These are phyloP conservation scores for Phyllotreta striolata DNA, from an alignment of 2,888 invertebrate genomes.

Conservation along the genomic window DNA sequence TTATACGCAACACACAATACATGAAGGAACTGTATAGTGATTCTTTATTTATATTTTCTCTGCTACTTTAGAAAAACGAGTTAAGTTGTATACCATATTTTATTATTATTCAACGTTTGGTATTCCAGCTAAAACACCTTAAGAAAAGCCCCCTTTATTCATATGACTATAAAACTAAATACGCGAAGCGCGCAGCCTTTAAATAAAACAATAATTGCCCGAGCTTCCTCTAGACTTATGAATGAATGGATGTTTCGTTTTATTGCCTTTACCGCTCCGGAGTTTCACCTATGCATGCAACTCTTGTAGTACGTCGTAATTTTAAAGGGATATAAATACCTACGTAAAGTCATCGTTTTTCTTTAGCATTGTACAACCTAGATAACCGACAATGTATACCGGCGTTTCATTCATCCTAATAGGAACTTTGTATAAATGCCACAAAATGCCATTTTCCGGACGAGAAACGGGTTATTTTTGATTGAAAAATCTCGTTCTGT, in stretches of 20 bases:
- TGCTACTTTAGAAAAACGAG: no score
- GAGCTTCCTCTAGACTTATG: constrained; percentile 33
- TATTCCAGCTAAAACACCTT: not conserved
- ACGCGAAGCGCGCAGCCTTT: constrained; percentile 31
- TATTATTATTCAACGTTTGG: not conserved
- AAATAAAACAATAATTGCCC: constrained; percentile 38
- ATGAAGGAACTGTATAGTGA: no score
- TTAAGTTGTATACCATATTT: not conserved
- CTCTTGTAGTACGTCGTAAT: constrained; percentile 28
- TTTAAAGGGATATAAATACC: constrained; percentile 34
- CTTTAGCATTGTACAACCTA: constrained; percentile 22
- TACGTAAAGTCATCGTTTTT: constrained; percentile 27
- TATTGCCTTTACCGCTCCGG: constrained; percentile 29
- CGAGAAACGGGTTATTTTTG: not conserved
- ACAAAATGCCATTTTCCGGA: not conserved
- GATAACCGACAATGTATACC: constrained; percentile 10
- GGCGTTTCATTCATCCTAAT: constrained; percentile 5
- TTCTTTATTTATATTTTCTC: no score
- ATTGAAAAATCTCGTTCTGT: no score
- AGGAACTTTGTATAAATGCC: not conserved
- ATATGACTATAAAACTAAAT: constrained; percentile 31
- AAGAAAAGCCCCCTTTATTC: constrained; percentile 21
- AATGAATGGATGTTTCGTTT: constrained; percentile 39
- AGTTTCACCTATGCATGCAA: constrained; percentile 36
- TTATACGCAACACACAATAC: no score